These are phyloP conservation scores for Ellobium chinense DNA, from an alignment of 2,888 invertebrate species.

Conservation along the genomic window DNA sequence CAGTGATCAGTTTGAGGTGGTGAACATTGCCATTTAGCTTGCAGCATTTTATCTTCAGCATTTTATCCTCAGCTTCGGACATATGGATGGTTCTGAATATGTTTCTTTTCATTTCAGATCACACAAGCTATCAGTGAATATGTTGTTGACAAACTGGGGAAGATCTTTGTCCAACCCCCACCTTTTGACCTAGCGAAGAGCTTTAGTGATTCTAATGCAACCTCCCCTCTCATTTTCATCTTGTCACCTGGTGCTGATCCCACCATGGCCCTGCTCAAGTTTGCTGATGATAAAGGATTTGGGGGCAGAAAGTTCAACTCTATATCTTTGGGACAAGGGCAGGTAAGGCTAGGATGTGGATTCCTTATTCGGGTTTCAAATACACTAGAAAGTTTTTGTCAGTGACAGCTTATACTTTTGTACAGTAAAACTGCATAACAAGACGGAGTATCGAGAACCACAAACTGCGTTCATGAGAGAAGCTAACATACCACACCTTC, in stretches of 20 bases:
- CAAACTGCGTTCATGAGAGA: too few species aligned
- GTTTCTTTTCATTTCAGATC: constrained; percentile 63
- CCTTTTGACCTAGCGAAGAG: constrained; percentile 92
- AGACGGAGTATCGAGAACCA: too few species aligned
- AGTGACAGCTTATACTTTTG: too few species aligned
- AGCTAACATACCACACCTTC: too few species aligned
- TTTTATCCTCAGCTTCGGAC: too few species aligned
- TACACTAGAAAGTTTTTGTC: too few species aligned
- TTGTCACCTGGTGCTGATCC: constrained; percentile 96
- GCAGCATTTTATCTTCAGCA: too few species aligned
- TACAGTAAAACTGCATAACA: too few species aligned
- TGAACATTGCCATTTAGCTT: too few species aligned
- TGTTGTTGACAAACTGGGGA: constrained; percentile 85
- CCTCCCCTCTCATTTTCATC: constrained; percentile 93
- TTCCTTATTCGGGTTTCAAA: too few species aligned
- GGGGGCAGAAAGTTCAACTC: constrained; percentile 82
- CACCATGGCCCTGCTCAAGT: constrained; percentile 91
- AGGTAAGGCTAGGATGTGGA: constrained; percentile 85
- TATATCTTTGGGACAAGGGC: constrained; percentile 95
- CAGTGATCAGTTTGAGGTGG: too few species aligned
- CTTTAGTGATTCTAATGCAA: constrained; percentile 90
- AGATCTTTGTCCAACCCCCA: constrained; percentile 91
- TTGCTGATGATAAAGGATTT: constrained; percentile 90
- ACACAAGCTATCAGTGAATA: constrained; percentile 81
- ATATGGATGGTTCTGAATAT: too few species aligned